Conservation (phyloP, 2,888 invertebrate species). For the Patella caerulea region DNA sequence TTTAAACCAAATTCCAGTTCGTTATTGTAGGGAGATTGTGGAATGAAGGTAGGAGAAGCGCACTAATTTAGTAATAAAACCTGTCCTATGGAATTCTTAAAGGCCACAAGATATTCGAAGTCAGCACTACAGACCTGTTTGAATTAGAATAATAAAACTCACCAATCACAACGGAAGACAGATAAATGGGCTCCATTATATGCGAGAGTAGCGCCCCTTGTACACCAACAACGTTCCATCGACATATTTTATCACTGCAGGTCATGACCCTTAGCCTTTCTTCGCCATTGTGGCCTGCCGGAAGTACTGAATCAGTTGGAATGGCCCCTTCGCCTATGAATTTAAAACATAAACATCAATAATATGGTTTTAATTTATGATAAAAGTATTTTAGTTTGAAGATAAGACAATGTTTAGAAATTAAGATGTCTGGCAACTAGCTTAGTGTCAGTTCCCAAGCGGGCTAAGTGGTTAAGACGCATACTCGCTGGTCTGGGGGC, state of each 20-base stretch:
- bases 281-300: constrained; percentile 41
- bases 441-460: no score
- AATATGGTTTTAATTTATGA: not conserved
- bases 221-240: constrained; percentile 92
- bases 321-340: constrained; percentile 45
- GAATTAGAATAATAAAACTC: not conserved
- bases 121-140: no score
- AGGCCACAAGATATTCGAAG: no score
- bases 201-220: constrained; percentile 90
- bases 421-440: no score
- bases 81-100: no score
- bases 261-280: constrained; percentile 84
- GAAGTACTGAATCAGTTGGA: constrained; percentile 40
- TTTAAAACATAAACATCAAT: no score
- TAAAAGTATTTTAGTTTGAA: not conserved
- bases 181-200: constrained; percentile 77
- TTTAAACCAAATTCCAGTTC: no score
- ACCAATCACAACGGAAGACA: constrained; percentile 44
- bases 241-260: constrained; percentile 94
- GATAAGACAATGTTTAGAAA: not conserved
- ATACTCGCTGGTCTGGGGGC: no score
- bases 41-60: no score
- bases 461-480: no score
- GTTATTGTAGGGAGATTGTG: no score
- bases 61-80: no score